A percentile compares a stretch with the other conserved stretches of the same genome.
These are phyloP conservation scores for Limnephilus marmoratus DNA, from an alignment of 2,888 invertebrate genomes.

Conservation along the genomic window DNA sequence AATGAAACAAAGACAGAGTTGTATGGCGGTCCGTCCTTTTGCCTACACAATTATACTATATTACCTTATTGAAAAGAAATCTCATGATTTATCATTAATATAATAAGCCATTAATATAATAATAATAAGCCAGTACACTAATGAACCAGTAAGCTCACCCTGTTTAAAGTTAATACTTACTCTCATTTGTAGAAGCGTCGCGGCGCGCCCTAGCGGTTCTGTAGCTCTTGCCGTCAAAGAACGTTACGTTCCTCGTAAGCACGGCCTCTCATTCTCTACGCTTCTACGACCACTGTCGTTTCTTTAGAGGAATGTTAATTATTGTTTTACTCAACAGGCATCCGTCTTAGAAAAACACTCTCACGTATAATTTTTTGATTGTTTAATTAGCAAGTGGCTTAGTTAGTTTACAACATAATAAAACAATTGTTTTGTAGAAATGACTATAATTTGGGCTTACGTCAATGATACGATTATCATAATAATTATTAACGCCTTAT, in stretches of 20 bases:
- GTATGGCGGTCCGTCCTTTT: too few relatives aligned
- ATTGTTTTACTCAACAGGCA: not conserved
- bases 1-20: too few relatives aligned
- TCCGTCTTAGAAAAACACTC: not conserved
- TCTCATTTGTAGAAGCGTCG: not conserved
- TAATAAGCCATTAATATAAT: not conserved
- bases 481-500: too few relatives aligned
- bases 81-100: not conserved
- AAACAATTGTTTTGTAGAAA: not conserved
- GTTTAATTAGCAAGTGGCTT: too few relatives aligned
- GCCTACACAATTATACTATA: too few relatives aligned
- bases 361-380: too few relatives aligned
- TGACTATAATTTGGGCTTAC: not conserved
- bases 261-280: not conserved
- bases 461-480: too few relatives aligned
- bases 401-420: not conserved
- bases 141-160: not conserved
- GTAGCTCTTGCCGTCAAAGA: conserved; percentile 11
- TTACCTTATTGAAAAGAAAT: too few relatives aligned
- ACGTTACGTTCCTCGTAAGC: conserved; percentile 8
- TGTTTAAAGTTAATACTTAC: not conserved
- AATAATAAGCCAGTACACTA: not conserved
- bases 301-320: conserved; percentile 27
- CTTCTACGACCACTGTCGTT: not conserved
- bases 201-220: not conserved